A percentile compares a stretch with the other conserved stretches of the same genome.
Conservation (phyloP, 2,113 vertebrate species). For the Oncorhynchus tshawytscha region DNA sequence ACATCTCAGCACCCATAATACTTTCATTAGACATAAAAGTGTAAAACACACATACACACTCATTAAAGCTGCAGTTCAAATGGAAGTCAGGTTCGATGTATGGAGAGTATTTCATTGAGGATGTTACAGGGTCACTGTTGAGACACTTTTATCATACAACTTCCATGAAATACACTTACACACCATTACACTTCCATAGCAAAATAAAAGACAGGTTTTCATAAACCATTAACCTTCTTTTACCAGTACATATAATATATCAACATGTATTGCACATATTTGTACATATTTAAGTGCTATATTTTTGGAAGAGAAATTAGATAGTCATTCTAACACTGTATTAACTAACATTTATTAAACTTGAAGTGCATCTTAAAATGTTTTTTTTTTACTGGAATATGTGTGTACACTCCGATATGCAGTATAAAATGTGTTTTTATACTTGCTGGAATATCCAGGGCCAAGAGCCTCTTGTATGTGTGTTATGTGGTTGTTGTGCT, state of each 20-base stretch:
- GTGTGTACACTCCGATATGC: too few species aligned
- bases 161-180: neutral
- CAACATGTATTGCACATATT: slow-evolving; percentile 41
- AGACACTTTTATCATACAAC: neutral
- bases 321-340: slow-evolving; percentile 47
- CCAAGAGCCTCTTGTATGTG: slow-evolving; percentile 15
- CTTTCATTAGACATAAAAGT: neutral
- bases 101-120: slow-evolving; percentile 26
- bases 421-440: slow-evolving; percentile 17
- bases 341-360: too few species aligned
- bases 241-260: neutral
- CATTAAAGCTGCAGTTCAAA: slow-evolving; percentile 8
- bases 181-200: neutral
- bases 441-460: neutral
- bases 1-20: too few species aligned
- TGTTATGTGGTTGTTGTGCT: slow-evolving; percentile 32
- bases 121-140: slow-evolving; percentile 22
- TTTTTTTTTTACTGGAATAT: neutral
- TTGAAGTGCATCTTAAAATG: too few species aligned
- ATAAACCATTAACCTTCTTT: neutral
- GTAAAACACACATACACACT: neutral
- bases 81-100: slow-evolving; percentile 41
- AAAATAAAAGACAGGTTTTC: neutral
- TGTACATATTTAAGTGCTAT: slow-evolving; percentile 39
- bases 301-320: neutral